Base-by-base conservation (phyloP, 2,888 invertebrate species). In the Oscheius sp. region DNA sequence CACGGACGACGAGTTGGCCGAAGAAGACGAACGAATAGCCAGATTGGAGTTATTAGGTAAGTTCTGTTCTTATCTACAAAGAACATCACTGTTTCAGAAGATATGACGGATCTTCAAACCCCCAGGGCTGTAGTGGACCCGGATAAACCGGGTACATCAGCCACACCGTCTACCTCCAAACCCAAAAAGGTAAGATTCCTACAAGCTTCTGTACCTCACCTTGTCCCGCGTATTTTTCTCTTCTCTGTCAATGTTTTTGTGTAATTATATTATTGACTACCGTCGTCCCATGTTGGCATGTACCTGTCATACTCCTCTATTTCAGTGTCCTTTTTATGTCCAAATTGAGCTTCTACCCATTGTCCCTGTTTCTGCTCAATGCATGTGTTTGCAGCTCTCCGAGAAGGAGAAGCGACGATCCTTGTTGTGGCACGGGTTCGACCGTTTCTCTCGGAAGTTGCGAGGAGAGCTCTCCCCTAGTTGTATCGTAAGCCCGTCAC, bases 371-470 rank as follows among this genome's bases (percentile, higher is more conserved):
- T 45, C 46, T 58, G 46, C 41, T 59, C 16, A 49, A 59, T 43
- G 70, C 70, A 70, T 70, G 70, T 52, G n/a, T 53, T 66, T 66
- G 1, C 70, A 70, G 70, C 43, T 70, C 45, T 59, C 58, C 41
- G 70, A 70, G 46, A 77, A 80, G 70, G 78, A 80, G 70, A 81
- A 81, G 73, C 79, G 81, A 61, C 77, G 77, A 63, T 77, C 76
- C 49, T 76, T 78, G 64, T 76, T 83, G 66, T 81, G 81, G 83
- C 76, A 77, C 64, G 81, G 83, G 68, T 76, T 83, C 74, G 83
- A 83, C 73, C 76, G 83, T 52, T 81, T 83, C 76, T 78, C 78
- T 66, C 76, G 79, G 55, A 58, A 61, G 49, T n/a, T 70, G 27
- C 45, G 70, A 12, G 52, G 59, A 18, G 70, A 70, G 21, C 27